phyloP scores from a whole-genome alignment of 2,113 vertebrate species.

The Carassius gibelio region DNA sequence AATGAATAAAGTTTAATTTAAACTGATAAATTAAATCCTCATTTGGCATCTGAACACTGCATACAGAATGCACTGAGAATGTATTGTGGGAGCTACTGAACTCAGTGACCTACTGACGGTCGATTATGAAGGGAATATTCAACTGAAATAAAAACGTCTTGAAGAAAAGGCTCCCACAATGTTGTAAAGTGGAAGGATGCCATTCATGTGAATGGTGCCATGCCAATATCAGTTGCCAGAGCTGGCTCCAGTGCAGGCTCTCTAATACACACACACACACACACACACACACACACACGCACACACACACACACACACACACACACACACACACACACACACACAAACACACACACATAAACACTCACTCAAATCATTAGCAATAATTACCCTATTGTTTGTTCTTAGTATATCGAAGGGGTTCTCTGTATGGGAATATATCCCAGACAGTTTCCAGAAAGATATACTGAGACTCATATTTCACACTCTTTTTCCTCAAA shows the following conservation, averaged over 20 bases:
- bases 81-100: conserved; percentile 15
- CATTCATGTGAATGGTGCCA: conserved; percentile 35
- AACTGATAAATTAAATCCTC: too few relatives aligned
- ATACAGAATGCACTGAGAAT: conserved; percentile 9
- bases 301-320: too few relatives aligned
- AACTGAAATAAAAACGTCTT: conserved; percentile 16
- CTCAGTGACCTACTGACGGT: conserved; percentile 39
- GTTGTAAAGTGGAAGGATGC: conserved; percentile 29
- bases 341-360: background rate
- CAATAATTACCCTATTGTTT: conserved; percentile 12
- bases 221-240: conserved; percentile 41
- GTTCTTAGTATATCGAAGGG: background rate
- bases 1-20: background rate
- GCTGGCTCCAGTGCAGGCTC: background rate
- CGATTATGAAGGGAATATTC: conserved; percentile 35
- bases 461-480: background rate
- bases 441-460: background rate
- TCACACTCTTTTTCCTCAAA: background rate
- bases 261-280: background rate
- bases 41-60: background rate
- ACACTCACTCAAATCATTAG: background rate
- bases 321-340: background rate
- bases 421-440: background rate
- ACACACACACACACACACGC: background rate
- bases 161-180: conserved; percentile 44